Percentiles rank a stretch among this genome's conserved stretches.
Evolutionary conservation across 2,113 vertebrate genomes (phyloP).

Genomic region (Callocephalon fimbriatum): DNA sequence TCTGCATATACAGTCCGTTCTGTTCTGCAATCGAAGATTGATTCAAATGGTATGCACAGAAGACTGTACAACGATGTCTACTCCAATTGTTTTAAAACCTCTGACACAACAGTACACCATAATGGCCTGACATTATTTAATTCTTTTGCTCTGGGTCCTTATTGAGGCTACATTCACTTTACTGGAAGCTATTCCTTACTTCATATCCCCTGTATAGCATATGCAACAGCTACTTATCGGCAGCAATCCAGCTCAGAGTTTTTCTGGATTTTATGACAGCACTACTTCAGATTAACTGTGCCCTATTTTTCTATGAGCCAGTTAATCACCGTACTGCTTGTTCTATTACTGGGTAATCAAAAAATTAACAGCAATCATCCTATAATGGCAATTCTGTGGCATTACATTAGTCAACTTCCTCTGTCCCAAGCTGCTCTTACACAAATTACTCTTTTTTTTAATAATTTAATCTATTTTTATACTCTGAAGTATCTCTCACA

Average conservation of each 20-base stretch:
- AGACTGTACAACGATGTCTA: neutral
- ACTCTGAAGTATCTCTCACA: neutral
- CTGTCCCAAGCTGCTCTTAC: neutral
- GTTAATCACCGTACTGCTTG: slow-evolving; percentile 31
- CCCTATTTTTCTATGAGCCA: neutral
- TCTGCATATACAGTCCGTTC: neutral
- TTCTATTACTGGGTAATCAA: slow-evolving; percentile 17
- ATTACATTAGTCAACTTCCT: slow-evolving; percentile 23
- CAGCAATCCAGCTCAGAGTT: neutral
- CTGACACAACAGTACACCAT: neutral
- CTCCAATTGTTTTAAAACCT: neutral
- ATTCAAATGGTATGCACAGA: neutral
- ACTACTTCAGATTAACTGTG: neutral
- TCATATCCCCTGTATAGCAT: neutral
- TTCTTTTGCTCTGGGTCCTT: neutral
- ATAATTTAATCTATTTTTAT: neutral
- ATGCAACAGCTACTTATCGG: neutral
- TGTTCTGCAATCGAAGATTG: neutral
- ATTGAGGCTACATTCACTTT: neutral
- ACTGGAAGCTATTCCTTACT: neutral
- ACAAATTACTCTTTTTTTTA: slow-evolving; percentile 22
- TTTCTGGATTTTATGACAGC: neutral
- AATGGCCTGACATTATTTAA: neutral
- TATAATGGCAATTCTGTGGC: neutral
- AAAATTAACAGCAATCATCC: slow-evolving; percentile 43